Conservation (phyloP, 1,140 invertebrate genomes). For the Neodiprion fabricii region DNA sequence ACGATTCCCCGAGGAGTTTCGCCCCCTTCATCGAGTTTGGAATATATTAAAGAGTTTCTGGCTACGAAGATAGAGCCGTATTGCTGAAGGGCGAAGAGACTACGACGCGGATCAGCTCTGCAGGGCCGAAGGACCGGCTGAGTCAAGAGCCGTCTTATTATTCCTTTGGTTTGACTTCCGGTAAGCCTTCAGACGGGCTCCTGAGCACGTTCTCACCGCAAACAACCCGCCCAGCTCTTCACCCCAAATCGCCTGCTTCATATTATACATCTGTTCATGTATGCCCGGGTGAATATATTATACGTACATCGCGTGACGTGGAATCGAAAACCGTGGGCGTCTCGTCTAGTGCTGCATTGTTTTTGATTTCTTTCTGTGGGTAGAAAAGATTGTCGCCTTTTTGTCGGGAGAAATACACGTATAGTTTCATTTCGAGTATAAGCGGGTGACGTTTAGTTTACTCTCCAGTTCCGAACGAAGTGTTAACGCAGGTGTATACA, state of each 20-base stretch:
- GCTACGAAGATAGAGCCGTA: neutral
- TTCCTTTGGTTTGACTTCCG: constrained; percentile 43
- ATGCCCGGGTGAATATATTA: no score
- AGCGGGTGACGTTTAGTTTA: no score
- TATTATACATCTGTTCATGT: neutral
- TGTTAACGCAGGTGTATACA: no score
- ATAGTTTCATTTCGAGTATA: no score
- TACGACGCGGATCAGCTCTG: neutral
- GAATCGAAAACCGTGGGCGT: no score
- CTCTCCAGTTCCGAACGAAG: no score
- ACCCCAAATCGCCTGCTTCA: neutral
- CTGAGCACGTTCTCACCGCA: constrained; percentile 41
- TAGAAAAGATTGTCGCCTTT: no score
- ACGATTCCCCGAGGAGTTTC: no score
- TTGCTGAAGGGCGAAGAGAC: neutral
- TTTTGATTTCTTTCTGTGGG: no score
- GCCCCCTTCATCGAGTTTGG: neutral
- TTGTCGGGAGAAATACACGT: no score
- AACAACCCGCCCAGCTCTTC: constrained; percentile 26
- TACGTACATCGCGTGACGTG: no score
- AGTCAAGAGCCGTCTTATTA: constrained; percentile 36
- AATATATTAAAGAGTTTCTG: neutral
- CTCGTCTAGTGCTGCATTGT: no score
- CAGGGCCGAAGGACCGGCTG: neutral
- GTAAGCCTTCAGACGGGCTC: constrained; percentile 39